Evolutionary conservation across 1,140 invertebrate genomes (phyloP), one percentile per base, ranked within the genome.

Genomic region (Platyscapa corneri): DNA sequence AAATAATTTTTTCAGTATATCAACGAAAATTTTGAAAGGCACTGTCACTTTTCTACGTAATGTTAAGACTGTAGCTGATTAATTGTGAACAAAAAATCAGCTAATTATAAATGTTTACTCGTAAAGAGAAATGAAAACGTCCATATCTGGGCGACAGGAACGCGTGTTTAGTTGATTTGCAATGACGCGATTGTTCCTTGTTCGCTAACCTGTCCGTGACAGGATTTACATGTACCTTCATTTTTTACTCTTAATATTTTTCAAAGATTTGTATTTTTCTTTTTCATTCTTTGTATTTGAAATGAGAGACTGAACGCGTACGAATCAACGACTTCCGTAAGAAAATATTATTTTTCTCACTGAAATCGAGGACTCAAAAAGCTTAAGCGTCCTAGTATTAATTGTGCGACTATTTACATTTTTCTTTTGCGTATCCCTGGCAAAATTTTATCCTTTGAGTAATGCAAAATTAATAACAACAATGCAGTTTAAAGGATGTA

Each of bases 281-380:
- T 85, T 81, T 82, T 85, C 34, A 85, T 34, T 83, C 37, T 67
- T 75, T 82, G 37, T 77, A 82, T 85, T 82, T 37, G 49, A 77
- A 86, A 78, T 37, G 30, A 86, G 80, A 86, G 84, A 82, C 84
- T 86, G 84, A 86, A n/a, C 20, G 80, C 74, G 84, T 82, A 46
- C 39, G 65, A 82, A 72, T 77, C 20, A 49, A 70, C 60, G 42
- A 78, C 72, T 84, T 56, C 30, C 0, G 37, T 3, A 37, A 75
- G 37, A 20, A 46, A 81, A 64, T 64, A 1, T 76, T 0, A 39
- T 53, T 37, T 72, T 85, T 76, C 53, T 65, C 56, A 64, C 30
- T 12, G n/a, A 27, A 82, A 77, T 77, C 39, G 80, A 46, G 34
- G 72, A 32, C 34, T 85, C 84, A 18, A 72, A n/a, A 81, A 18